phyloP scores from a whole-genome alignment of 2,113 vertebrate genomes.

The Macquaria ambigua region DNA sequence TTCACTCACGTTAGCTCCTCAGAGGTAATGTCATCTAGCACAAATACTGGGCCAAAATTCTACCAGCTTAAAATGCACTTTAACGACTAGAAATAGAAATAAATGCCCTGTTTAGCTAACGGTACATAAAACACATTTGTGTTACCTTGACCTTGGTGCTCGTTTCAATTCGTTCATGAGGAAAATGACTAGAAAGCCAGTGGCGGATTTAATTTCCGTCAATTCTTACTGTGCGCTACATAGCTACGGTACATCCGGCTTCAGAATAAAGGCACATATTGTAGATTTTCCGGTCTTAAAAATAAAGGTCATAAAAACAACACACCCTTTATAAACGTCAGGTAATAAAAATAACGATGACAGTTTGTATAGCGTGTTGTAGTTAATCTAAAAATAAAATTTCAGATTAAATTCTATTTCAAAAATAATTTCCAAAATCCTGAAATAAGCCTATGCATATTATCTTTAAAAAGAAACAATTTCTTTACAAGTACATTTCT shows the following conservation, averaged over 20 bases:
- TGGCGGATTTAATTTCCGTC: conserved; percentile 32
- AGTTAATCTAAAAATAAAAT: background rate
- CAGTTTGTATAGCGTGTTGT: background rate
- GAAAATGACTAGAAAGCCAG: conserved; percentile 1
- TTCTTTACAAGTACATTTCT: background rate
- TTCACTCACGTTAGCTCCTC: conserved; percentile 47
- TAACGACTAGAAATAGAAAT: background rate
- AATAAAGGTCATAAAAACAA: conserved; percentile 45
- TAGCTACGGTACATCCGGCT: conserved; percentile 31
- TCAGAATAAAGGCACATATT: conserved; percentile 2
- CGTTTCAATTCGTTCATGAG: conserved; percentile 43
- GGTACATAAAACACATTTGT: background rate
- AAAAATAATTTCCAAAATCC: background rate
- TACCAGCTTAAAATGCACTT: background rate
- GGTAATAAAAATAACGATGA: background rate
- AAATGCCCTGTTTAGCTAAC: background rate
- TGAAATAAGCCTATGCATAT: too few relatives aligned
- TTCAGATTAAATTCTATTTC: background rate
- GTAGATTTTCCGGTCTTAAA: conserved; percentile 36
- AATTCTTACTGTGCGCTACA: background rate
- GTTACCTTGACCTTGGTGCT: conserved; percentile 57
- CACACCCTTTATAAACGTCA: background rate
- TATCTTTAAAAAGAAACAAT: background rate
- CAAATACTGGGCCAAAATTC: background rate
- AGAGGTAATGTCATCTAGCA: conserved; percentile 16